A percentile compares a stretch with the other conserved stretches of the same genome.
Evolutionary conservation across 2,888 invertebrate genomes (phyloP).

Genomic region (Ceramica pisi): DNA sequence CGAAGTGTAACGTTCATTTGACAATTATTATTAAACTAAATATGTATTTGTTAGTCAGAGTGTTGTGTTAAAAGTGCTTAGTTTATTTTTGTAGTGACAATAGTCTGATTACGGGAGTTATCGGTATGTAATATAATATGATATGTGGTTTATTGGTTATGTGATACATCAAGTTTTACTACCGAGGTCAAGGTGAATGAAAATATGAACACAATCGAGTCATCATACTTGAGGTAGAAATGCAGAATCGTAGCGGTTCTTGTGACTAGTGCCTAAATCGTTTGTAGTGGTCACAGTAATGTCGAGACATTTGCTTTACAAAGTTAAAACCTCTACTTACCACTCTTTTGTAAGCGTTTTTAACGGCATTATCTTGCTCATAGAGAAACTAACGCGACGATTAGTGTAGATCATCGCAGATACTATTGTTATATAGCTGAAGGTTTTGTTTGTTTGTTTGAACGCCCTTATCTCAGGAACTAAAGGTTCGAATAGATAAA

Average conservation of each 20-base stretch:
- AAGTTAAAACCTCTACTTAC: too few relatives aligned
- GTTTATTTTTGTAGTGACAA: background rate
- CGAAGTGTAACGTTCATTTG: background rate
- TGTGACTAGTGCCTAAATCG: background rate
- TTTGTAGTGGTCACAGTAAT: background rate
- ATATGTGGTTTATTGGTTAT: background rate
- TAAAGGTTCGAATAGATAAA: too few relatives aligned
- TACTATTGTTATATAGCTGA: too few relatives aligned
- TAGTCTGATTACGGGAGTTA: constrained; percentile 1
- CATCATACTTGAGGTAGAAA: background rate
- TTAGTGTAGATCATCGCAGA: too few relatives aligned
- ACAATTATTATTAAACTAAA: background rate
- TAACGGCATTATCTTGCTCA: too few relatives aligned
- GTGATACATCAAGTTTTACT: background rate
- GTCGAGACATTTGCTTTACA: too few relatives aligned
- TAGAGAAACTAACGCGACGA: too few relatives aligned
- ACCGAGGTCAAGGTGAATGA: background rate
- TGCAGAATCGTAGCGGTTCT: too few relatives aligned
- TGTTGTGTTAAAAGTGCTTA: background rate
- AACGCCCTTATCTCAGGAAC: too few relatives aligned
- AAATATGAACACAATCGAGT: background rate
- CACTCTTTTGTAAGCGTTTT: too few relatives aligned
- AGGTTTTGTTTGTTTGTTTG: too few relatives aligned
- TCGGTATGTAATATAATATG: background rate
- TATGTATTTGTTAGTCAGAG: background rate